phyloP scores from a whole-genome alignment of 2,113 vertebrate genomes.

The Balaenoptera acutorostrata region DNA sequence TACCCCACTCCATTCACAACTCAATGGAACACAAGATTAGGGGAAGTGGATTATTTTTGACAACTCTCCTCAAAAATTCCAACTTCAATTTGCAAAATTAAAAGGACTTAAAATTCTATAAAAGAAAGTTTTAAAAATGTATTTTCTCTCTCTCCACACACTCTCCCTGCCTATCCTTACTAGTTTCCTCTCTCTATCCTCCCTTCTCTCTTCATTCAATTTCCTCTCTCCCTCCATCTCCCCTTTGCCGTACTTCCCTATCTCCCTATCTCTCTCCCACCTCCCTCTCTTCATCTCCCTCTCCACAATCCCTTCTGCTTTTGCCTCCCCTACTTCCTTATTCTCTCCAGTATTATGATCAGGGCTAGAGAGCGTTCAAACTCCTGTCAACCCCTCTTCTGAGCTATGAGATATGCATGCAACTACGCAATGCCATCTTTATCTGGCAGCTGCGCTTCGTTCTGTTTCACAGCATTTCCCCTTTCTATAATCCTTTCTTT shows the following conservation, averaged over 20 bases:
- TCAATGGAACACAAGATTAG: background rate
- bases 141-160: background rate
- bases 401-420: background rate
- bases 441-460: background rate
- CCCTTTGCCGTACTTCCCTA: background rate
- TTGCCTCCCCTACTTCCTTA: background rate
- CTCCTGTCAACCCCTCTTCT: background rate
- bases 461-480: background rate
- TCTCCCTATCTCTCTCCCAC: background rate
- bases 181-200: background rate
- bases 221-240: background rate
- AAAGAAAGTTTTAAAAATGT: background rate
- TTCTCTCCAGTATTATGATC: background rate
- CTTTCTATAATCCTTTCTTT: background rate
- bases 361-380: background rate
- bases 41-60: background rate
- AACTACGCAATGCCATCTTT: background rate
- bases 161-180: background rate
- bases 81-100: conserved; percentile 20
- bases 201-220: background rate
- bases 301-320: background rate
- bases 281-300: background rate
- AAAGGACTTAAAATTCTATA: background rate
- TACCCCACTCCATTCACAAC: background rate
- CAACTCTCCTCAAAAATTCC: background rate